phyloP scores from a whole-genome alignment of 2,113 vertebrate species.

The Channa maculata region DNA sequence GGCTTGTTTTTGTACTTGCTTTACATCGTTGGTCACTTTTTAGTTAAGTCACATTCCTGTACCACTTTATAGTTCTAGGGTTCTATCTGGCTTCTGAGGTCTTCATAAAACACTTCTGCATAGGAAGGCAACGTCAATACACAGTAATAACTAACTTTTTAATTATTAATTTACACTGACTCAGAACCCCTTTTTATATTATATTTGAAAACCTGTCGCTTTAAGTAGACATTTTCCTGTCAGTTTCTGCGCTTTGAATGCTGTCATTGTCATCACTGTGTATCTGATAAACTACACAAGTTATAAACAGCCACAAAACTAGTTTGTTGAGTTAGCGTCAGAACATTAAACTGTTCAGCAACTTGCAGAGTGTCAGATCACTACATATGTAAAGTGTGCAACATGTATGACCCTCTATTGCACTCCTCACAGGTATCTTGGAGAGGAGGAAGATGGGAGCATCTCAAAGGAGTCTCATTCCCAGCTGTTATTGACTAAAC shows the following conservation, averaged over 20 bases:
- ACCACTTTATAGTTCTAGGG: too few species aligned
- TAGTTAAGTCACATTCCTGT: background rate
- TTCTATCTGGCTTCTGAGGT: too few species aligned
- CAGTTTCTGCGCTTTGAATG: background rate
- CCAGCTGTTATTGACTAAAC: conserved; percentile 84
- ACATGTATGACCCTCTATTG: background rate
- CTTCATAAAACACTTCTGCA: too few species aligned
- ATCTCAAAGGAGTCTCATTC: conserved; percentile 73
- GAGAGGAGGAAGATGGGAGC: conserved; percentile 77
- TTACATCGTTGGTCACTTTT: background rate
- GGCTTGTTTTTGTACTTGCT: background rate
- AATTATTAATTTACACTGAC: too few species aligned
- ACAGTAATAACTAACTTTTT: too few species aligned
- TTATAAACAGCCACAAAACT: too few species aligned
- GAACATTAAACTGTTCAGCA: background rate
- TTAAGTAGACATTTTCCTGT: too few species aligned
- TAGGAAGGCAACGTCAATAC: too few species aligned
- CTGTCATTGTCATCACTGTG: background rate
- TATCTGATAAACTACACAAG: background rate
- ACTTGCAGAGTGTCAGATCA: too few species aligned
- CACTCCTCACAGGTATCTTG: conserved; percentile 81
- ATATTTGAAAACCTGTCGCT: too few species aligned
- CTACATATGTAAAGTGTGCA: too few species aligned
- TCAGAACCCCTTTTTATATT: too few species aligned
- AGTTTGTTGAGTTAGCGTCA: background rate